Conservation (phyloP, 2,888 invertebrate species). For the Euplagia quadripunctaria region DNA sequence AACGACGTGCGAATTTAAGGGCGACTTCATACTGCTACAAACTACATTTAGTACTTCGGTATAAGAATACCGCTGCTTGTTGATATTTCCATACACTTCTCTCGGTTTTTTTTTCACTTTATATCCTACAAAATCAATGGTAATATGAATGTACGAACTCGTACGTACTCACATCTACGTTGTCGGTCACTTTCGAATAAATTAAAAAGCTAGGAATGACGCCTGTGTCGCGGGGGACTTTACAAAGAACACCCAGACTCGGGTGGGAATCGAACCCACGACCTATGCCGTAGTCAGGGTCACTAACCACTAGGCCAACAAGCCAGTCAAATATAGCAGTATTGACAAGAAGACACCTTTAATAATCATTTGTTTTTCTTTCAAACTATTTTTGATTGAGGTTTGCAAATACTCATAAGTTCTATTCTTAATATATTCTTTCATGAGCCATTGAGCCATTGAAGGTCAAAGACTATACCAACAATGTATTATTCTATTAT, state of each 20-base stretch:
- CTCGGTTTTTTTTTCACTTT: neutral
- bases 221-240: no score
- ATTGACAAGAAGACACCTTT: neutral
- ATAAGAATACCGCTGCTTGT: no score
- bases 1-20: slow-evolving; percentile 84
- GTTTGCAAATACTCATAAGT: neutral
- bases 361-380: neutral
- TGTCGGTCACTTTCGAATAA: neutral
- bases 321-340: no score
- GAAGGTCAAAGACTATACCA: neutral
- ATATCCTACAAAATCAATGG: neutral
- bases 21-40: slow-evolving; percentile 60
- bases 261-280: no score
- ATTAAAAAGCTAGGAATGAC: neutral
- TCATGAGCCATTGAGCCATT: slow-evolving; percentile 6
- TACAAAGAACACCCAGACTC: no score
- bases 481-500: neutral
- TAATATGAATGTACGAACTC: no score
- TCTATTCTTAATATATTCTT: neutral
- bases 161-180: no score
- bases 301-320: no score
- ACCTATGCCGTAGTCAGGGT: no score
- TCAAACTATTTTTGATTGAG: neutral
- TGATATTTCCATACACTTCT: neutral
- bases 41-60: slow-evolving; percentile 12